A percentile compares a stretch with the other conserved stretches of the same genome.
Evolutionary conservation across 2,113 vertebrate species (phyloP).

Genomic region (Polypterus senegalus): DNA sequence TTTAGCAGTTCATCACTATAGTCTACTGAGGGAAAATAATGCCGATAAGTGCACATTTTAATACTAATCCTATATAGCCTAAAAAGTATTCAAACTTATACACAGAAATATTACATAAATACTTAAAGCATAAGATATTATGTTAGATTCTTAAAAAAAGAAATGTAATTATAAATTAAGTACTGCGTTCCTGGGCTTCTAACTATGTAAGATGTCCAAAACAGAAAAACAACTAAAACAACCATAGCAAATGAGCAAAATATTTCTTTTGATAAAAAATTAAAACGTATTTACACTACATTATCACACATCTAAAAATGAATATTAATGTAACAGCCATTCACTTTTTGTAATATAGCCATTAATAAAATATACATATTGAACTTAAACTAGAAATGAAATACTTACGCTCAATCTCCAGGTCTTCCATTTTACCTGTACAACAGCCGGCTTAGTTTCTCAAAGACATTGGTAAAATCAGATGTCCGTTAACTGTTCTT

Average conservation of each 20-base stretch:
- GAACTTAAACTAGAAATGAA: background rate
- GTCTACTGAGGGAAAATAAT: no score
- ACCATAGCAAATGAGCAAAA: background rate
- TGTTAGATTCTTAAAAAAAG: no score
- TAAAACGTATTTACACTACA: background rate
- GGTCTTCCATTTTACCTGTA: constrained; percentile 41
- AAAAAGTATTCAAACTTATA: no score
- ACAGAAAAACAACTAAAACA: background rate
- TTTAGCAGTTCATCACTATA: no score
- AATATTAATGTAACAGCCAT: background rate
- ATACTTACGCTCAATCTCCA: constrained; percentile 53
- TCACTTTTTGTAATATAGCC: no score
- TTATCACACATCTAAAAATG: background rate
- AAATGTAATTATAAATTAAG: no score
- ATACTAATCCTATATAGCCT: no score
- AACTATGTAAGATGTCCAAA: background rate
- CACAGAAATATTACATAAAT: no score
- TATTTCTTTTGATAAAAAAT: background rate
- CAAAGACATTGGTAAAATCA: no score
- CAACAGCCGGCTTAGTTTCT: background rate
- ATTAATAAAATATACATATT: background rate
- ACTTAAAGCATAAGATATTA: no score
- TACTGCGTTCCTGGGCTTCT: background rate
- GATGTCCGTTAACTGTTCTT: no score
- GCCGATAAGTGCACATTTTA: no score